A percentile compares a stretch with the other conserved stretches of the same genome.
Evolutionary conservation across 2,113 vertebrate species (phyloP).

Genomic region (Hystrix cristata): DNA sequence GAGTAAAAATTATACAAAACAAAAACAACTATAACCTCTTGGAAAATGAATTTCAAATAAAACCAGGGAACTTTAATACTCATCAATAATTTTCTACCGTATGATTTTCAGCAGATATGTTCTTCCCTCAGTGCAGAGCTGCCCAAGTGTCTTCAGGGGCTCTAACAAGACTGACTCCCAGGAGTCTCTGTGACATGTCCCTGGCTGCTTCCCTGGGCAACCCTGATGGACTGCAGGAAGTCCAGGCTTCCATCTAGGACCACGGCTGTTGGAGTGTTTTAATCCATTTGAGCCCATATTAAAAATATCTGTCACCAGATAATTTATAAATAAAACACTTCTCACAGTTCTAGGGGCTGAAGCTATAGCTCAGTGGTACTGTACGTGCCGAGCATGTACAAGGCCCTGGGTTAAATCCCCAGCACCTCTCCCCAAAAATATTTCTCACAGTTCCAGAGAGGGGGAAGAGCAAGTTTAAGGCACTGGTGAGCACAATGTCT

Average conservation of each 20-base stretch:
- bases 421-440: background rate
- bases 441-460: background rate
- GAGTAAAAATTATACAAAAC: background rate
- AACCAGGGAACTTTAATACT: constrained; percentile 18
- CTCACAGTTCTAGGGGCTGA: background rate
- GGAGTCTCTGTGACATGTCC: background rate
- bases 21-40: constrained; percentile 28
- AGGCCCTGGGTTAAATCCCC: background rate
- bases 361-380: background rate
- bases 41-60: constrained; percentile 19
- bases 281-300: background rate
- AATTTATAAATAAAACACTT: background rate
- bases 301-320: background rate
- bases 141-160: background rate
- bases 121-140: background rate
- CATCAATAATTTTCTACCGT: background rate
- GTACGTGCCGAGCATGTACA: background rate
- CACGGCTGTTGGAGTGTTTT: background rate
- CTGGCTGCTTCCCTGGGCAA: background rate
- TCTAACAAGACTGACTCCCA: background rate
- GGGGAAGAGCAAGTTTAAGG: background rate
- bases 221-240: background rate
- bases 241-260: background rate
- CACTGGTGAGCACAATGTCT: background rate
- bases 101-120: background rate